Conservation (phyloP, 1,140 invertebrate species). For the Sesamia nonagrioides region DNA sequence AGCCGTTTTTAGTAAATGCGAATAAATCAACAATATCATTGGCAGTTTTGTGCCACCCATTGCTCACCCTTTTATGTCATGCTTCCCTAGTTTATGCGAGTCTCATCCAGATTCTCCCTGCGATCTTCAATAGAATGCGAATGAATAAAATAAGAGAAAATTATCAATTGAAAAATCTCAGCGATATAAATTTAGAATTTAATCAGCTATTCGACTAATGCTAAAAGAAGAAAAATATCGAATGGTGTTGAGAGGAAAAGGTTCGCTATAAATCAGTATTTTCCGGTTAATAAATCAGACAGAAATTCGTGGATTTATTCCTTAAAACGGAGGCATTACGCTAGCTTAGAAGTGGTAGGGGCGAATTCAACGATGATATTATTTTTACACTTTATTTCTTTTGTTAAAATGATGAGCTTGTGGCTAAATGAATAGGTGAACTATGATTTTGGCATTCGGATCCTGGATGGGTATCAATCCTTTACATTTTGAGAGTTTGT, state of each 20-base stretch:
- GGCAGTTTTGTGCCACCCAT: too few relatives aligned
- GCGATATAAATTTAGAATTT: constrained; percentile 13
- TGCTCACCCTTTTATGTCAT: too few relatives aligned
- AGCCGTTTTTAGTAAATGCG: too few relatives aligned
- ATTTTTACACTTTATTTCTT: neutral
- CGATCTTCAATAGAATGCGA: too few relatives aligned
- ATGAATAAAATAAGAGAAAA: too few relatives aligned
- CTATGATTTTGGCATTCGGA: too few relatives aligned
- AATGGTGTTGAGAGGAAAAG: constrained; percentile 37
- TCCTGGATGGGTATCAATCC: too few relatives aligned
- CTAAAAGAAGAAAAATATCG: constrained; percentile 32
- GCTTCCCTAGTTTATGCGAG: too few relatives aligned
- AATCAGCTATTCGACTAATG: constrained; percentile 26
- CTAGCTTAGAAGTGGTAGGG: constrained; percentile 8
- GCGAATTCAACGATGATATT: constrained; percentile 14
- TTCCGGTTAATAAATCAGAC: constrained; percentile 49
- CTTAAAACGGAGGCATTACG: constrained; percentile 45
- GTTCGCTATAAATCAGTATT: constrained; percentile 50
- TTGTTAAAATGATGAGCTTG: neutral
- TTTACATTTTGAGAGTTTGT: too few relatives aligned
- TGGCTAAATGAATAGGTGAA: neutral
- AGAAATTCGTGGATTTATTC: constrained; percentile 39
- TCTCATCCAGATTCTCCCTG: too few relatives aligned
- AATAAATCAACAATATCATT: too few relatives aligned
- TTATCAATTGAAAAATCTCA: too few relatives aligned